Percentiles rank a stretch among this genome's conserved stretches.
Conservation (phyloP, 2,797 vertebrate species). For the Distichodus sexfasciatus region DNA sequence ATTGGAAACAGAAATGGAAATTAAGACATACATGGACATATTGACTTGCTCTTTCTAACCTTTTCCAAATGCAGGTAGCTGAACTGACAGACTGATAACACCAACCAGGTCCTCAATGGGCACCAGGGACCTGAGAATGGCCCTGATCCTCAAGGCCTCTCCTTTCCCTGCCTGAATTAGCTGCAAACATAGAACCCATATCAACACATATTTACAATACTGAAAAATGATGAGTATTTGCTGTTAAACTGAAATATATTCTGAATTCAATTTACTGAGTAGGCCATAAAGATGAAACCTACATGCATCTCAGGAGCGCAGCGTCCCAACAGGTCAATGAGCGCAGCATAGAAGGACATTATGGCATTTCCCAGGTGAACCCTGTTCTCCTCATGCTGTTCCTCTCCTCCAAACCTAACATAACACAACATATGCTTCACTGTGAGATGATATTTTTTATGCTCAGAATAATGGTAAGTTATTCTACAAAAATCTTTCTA, state of each 20-base stretch:
- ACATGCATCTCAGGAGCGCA: conserved; percentile 96
- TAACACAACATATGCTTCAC: too few relatives aligned
- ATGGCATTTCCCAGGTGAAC: conserved; percentile 92
- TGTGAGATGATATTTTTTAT: too few relatives aligned
- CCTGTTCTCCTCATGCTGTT: conserved; percentile 87
- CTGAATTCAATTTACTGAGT: too few relatives aligned
- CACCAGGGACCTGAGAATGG: conserved; percentile 92
- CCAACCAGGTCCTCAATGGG: conserved; percentile 92
- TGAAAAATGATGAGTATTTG: too few relatives aligned
- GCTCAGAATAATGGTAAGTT: too few relatives aligned
- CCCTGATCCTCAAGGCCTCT: conserved; percentile 89
- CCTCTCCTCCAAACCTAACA: conserved; percentile 85
- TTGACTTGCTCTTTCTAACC: conserved; percentile 60
- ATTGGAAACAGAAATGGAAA: too few relatives aligned
- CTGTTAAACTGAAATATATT: conserved; percentile 18
- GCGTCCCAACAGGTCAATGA: conserved; percentile 91
- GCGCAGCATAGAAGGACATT: conserved; percentile 93
- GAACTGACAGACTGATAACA: conserved; percentile 88
- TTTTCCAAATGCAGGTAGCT: conserved; percentile 91
- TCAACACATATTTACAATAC: not conserved
- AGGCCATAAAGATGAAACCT: too few relatives aligned
- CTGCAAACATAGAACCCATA: conserved; percentile 61
- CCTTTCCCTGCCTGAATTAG: conserved; percentile 93
- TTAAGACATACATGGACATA: too few relatives aligned
- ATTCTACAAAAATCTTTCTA: too few relatives aligned